These are phyloP conservation scores for Natrix natrix DNA, from an alignment of 2,797 vertebrate genomes.

Conservation along the genomic window DNA sequence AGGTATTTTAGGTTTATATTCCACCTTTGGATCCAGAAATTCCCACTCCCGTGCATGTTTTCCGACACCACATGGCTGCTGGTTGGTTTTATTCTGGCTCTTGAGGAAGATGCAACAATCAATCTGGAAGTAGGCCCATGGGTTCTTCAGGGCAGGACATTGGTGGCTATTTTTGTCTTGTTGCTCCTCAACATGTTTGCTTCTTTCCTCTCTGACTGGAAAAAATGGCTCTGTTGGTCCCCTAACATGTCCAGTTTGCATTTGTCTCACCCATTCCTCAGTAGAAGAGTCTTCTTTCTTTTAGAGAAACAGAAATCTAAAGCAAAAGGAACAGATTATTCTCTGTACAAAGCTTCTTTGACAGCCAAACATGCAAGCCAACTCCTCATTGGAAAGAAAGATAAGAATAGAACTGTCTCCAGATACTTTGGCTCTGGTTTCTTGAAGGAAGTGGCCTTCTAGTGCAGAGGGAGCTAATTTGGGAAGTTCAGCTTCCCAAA, in stretches of 20 bases:
- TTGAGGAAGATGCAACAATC: background rate
- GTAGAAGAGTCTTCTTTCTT: background rate
- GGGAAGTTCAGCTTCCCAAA: background rate
- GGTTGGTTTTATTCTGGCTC: background rate
- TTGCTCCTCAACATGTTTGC: background rate
- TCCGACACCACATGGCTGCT: background rate
- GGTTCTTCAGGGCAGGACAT: background rate
- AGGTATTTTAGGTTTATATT: background rate
- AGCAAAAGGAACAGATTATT: background rate
- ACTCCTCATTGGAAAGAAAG: background rate
- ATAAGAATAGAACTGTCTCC: conserved; percentile 30
- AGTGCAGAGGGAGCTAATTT: conserved; percentile 7
- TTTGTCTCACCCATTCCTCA: background rate
- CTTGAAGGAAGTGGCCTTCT: background rate
- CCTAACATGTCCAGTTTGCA: background rate
- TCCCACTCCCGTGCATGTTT: background rate
- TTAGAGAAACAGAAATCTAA: background rate
- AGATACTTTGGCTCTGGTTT: conserved; percentile 16
- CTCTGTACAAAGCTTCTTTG: background rate
- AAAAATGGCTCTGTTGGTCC: background rate
- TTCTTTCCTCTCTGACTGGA: background rate
- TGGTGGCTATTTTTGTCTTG: background rate
- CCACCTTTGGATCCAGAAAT: background rate
- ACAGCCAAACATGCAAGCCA: conserved; percentile 9
- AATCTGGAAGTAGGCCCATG: background rate